Percentiles rank a stretch among this genome's conserved stretches.
Conservation (phyloP, 2,113 vertebrate genomes). For the Physeter macrocephalus region DNA sequence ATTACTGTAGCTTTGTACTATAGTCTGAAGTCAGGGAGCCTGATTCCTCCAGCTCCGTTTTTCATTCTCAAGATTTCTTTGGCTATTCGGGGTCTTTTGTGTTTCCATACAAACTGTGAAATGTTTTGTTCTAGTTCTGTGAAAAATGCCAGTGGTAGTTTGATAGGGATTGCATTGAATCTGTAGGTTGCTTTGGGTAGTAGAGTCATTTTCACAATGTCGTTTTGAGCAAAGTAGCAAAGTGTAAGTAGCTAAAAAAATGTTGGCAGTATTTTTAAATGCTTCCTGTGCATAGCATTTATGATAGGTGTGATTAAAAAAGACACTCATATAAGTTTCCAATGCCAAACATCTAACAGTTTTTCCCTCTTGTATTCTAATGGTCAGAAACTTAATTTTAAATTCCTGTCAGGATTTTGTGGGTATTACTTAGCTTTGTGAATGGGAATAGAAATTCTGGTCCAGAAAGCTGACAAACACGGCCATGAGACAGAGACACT, state of each 20-base stretch:
- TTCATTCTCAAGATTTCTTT: too few relatives aligned
- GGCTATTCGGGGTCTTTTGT: too few relatives aligned
- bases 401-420: not conserved
- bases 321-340: not conserved
- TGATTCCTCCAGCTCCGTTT: too few relatives aligned
- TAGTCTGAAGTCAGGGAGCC: too few relatives aligned
- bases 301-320: not conserved
- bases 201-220: too few relatives aligned
- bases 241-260: not conserved
- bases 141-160: too few relatives aligned
- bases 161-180: too few relatives aligned
- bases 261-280: not conserved
- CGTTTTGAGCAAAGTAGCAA: not conserved
- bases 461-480: not conserved
- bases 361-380: not conserved
- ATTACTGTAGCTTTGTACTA: too few relatives aligned
- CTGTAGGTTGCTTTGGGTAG: too few relatives aligned
- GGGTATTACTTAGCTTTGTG: not conserved
- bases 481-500: not conserved
- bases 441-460: slow-evolving; percentile 26
- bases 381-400: slow-evolving; percentile 18
- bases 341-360: not conserved
- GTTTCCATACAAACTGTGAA: too few relatives aligned
- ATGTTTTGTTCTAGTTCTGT: too few relatives aligned
- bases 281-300: not conserved